A percentile compares a stretch with the other conserved stretches of the same genome.
These are phyloP conservation scores for Platycnemis pennipes DNA, from an alignment of 2,888 invertebrate species.

Conservation along the genomic window DNA sequence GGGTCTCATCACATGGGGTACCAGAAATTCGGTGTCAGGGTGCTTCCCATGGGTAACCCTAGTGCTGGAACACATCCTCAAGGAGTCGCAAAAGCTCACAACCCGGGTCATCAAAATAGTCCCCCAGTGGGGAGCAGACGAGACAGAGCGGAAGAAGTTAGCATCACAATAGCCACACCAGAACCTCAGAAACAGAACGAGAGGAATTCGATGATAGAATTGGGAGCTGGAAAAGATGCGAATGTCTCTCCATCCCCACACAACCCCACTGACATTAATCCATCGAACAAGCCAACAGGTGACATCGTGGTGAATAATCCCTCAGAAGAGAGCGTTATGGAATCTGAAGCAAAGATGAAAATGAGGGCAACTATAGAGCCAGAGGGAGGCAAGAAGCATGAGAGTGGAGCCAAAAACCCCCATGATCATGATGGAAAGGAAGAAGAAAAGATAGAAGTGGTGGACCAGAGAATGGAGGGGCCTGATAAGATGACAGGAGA, in stretches of 20 bases:
- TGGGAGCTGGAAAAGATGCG: constrained; percentile 20
- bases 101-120: constrained; percentile 47
- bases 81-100: constrained; percentile 39
- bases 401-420: constrained; percentile 37
- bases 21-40: constrained; percentile 86
- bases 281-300: constrained; percentile 74
- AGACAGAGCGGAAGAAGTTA: constrained; percentile 52
- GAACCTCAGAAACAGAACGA: constrained; percentile 68
- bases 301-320: not conserved
- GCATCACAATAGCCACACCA: constrained; percentile 29
- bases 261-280: constrained; percentile 73
- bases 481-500: not conserved
- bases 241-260: not conserved
- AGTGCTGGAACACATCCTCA: constrained; percentile 35
- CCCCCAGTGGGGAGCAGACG: constrained; percentile 33
- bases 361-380: constrained; percentile 45
- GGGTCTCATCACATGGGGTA: constrained; percentile 73
- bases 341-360: constrained; percentile 13
- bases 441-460: constrained; percentile 57
- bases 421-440: constrained; percentile 34
- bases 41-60: constrained; percentile 79
- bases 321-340: not conserved
- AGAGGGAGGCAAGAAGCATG: constrained; percentile 59
- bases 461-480: constrained; percentile 76
- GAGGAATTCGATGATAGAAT: constrained; percentile 56